These are phyloP conservation scores for Parauchenoglanis punctatus DNA, from an alignment of 2,797 vertebrate species.

Conservation along the genomic window DNA sequence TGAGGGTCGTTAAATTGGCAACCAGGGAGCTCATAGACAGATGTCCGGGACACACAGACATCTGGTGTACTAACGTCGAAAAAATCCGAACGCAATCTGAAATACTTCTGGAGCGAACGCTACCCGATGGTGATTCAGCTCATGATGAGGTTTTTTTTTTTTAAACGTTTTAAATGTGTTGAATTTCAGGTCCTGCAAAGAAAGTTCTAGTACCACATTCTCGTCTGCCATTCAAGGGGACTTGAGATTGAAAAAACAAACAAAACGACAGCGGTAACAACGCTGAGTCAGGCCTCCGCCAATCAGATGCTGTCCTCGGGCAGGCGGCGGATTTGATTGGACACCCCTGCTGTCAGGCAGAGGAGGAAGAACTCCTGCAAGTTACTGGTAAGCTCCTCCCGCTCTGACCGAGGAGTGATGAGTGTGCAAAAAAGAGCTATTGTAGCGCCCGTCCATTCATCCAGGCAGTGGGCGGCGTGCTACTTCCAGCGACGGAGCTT, in stretches of 20 bases:
- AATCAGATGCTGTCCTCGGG: constrained; percentile 28
- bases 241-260: no score
- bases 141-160: not conserved
- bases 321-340: constrained; percentile 35
- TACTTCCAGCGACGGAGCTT: constrained; percentile 49
- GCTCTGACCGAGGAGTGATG: constrained; percentile 49
- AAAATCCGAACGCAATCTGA: not conserved
- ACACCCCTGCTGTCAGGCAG: constrained; percentile 21
- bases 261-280: not conserved
- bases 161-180: not conserved
- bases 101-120: not conserved
- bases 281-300: constrained; percentile 45
- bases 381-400: constrained; percentile 34
- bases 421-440: constrained; percentile 50
- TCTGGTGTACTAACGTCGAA: not conserved
- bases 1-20: constrained; percentile 30
- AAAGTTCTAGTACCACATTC: not conserved
- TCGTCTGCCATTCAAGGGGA: not conserved
- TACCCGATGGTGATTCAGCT: not conserved
- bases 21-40: constrained; percentile 29
- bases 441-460: constrained; percentile 44
- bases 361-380: constrained; percentile 32
- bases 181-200: not conserved
- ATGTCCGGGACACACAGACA: constrained; percentile 1
- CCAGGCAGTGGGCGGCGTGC: constrained; percentile 30